Base-by-base conservation (phyloP, 2,113 vertebrate species). In the Hymenochirus boettgeri region DNA sequence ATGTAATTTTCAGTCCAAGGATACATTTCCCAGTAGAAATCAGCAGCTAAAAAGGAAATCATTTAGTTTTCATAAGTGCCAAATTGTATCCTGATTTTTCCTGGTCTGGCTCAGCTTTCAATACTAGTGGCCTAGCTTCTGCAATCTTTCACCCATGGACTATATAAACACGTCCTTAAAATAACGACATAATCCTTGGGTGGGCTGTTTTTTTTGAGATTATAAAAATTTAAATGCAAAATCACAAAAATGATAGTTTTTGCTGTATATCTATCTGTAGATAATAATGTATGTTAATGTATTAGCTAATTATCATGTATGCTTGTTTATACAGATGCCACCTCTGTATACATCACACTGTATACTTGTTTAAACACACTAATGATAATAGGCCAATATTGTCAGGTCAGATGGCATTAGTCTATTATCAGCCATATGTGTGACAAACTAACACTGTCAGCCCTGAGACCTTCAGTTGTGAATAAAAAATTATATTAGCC, bases 21-120 rank as follows among this genome's bases (percentile, higher is more conserved):
- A 94, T 94, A 93, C 91, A 94, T 94, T 95, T 96, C 95, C 95
- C 93, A 98, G 93, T 95, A 94, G 91, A 95, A 96, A 88, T 88
- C 90, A 95, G 91, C 94, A 92, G 93, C 88, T 92, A 92, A 93
- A 91, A 91, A 96, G 96, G 95, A 99, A 98, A 96, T 96, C 91
- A 91, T 98, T 99, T 96, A 95, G 93, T 92, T 91, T 94, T 89
- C 90, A 88, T 95, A 98, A 99, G 94, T 95, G 94, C 95, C 93
- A 97, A 97, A 99, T 98, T 96, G 93, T 96, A 95, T 96, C 94
- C 96, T 97, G 94, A 93, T 96, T 97, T 90, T 93, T 96, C 91
- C 92, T 92, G 90, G 90, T 88, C 87, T 90, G 91, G 90, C 89
- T 91, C 92, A 88, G 90, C 92, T 92, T 93, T 93, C 85, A 83